These are phyloP conservation scores for Atopsyche davidsoni DNA, from an alignment of 1,140 invertebrate species.

Conservation along the genomic window DNA sequence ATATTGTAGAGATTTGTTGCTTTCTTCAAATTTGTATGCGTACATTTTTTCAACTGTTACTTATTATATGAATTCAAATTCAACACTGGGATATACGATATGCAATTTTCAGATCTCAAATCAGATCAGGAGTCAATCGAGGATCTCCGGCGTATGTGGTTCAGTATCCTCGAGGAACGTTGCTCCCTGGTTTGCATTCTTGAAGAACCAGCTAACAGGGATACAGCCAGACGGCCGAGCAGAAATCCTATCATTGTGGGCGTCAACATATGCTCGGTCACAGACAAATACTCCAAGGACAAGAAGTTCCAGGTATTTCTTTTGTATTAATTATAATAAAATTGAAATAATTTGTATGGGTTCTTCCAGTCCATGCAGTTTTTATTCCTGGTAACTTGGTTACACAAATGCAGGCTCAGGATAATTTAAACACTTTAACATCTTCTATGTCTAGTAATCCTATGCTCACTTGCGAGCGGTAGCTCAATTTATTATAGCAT, in stretches of 20 bases:
- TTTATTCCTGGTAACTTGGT: neutral
- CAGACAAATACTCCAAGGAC: constrained; percentile 4
- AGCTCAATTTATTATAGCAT: neutral
- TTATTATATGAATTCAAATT: neutral
- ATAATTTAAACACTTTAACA: neutral
- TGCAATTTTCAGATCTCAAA: constrained; percentile 6
- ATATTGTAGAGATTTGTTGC: neutral
- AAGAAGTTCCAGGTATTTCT: too few relatives aligned
- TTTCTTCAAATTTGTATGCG: neutral
- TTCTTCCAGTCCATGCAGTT: too few relatives aligned
- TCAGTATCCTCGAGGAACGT: constrained; percentile 1
- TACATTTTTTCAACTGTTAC: neutral
- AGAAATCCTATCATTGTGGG: constrained; percentile 3
- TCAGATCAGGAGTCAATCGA: constrained; percentile 2
- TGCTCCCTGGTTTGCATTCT: constrained; percentile 8
- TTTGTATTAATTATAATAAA: too few relatives aligned
- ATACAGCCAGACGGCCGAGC: neutral
- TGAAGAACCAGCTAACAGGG: neutral
- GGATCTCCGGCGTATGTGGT: constrained; percentile 3
- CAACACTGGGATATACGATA: neutral
- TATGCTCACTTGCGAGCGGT: neutral
- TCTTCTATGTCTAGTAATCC: neutral
- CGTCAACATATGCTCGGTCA: constrained; percentile 1
- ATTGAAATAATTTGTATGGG: too few relatives aligned
- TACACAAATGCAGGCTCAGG: neutral